Conservation (phyloP, 2,113 vertebrate species). For the Alces alces region DNA sequence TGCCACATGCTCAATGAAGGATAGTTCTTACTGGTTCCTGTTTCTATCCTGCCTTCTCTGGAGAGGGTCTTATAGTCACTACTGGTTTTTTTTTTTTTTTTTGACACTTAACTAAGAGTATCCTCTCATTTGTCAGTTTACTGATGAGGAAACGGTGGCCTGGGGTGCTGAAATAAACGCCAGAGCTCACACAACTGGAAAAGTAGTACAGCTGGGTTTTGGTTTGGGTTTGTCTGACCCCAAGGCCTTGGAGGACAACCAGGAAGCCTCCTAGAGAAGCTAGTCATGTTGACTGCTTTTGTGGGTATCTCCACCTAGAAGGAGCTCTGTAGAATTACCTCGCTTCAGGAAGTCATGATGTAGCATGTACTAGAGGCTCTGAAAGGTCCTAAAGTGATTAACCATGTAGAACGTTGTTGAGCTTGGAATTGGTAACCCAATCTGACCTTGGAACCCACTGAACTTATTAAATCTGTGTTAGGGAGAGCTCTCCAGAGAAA, state of each 20-base stretch:
- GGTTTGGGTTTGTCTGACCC: background rate
- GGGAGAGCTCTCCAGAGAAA: background rate
- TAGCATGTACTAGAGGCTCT: background rate
- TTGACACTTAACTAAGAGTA: background rate
- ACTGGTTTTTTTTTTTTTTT: background rate
- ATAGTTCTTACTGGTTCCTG: background rate
- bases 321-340: background rate
- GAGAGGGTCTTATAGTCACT: background rate
- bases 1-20: background rate
- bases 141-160: background rate
- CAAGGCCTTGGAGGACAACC: background rate
- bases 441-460: background rate
- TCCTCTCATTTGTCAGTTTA: background rate
- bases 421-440: background rate
- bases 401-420: background rate
- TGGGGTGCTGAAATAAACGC: background rate
- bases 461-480: background rate
- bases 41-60: background rate
- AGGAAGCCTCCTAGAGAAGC: background rate
- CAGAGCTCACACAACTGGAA: background rate
- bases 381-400: background rate
- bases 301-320: background rate
- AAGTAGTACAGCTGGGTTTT: background rate
- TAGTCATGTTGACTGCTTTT: rapidly evolving
- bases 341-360: background rate